Conservation (phyloP, 2,797 vertebrate species). For the Acrocephalus scirpaceus region DNA sequence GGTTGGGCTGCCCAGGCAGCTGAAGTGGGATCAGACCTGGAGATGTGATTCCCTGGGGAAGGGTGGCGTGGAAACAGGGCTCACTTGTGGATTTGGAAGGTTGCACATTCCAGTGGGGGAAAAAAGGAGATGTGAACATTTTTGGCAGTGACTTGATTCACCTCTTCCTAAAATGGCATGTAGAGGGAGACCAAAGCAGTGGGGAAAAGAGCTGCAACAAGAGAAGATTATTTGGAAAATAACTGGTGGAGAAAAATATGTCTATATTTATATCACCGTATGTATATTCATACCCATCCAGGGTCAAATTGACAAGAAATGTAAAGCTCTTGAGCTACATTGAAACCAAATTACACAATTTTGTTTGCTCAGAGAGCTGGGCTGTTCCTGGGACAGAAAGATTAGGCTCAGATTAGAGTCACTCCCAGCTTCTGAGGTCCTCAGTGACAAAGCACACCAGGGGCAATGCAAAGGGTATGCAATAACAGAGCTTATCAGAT, state of each 20-base stretch:
- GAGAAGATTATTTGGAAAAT: not conserved
- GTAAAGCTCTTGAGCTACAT: not conserved
- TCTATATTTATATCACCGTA: not conserved
- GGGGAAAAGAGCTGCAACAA: not conserved
- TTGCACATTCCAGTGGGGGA: not conserved
- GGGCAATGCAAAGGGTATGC: not conserved
- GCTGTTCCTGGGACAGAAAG: not conserved
- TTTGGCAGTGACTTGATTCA: not conserved
- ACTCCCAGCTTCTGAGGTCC: not conserved
- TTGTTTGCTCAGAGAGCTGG: not conserved
- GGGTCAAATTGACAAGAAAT: not conserved
- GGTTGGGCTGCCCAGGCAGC: not conserved
- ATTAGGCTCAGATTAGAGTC: not conserved
- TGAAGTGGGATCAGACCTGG: not conserved
- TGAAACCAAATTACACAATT: not conserved
- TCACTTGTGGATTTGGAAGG: not conserved
- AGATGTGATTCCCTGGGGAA: not conserved
- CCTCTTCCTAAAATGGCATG: not conserved
- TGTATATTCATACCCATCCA: not conserved
- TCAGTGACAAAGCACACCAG: not conserved
- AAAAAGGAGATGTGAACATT: not conserved
- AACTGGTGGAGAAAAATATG: not conserved
- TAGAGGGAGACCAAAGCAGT: not conserved
- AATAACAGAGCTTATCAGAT: not conserved
- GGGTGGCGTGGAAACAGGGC: not conserved